Conservation (phyloP, 2,888 invertebrate genomes). For the Drosophila limbata region DNA sequence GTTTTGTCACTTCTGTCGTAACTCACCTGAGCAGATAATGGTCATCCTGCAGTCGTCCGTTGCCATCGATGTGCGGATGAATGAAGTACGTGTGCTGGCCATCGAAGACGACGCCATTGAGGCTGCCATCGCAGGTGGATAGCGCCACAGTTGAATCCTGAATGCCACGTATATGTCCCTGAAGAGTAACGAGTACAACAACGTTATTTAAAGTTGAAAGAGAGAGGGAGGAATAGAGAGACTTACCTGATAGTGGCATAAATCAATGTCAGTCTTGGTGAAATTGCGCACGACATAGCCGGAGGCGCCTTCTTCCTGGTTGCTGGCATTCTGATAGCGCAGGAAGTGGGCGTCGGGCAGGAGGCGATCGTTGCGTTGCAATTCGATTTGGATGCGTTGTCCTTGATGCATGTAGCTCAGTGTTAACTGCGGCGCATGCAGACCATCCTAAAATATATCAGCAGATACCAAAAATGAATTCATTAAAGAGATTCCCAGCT, state of each 20-base stretch:
- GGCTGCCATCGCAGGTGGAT: slow-evolving; percentile 90
- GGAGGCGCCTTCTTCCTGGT: slow-evolving; percentile 35
- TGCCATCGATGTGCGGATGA: slow-evolving; percentile 79
- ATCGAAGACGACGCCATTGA: slow-evolving; percentile 92
- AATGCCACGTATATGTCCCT: slow-evolving; percentile 90
- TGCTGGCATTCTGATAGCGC: slow-evolving; percentile 83
- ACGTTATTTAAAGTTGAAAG: slow-evolving; percentile 6
- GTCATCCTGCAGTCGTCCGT: slow-evolving; percentile 82
- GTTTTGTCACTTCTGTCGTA: not conserved
- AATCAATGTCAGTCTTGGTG: slow-evolving; percentile 85
- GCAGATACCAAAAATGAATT: slow-evolving; percentile 29
- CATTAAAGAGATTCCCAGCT: slow-evolving; percentile 37
- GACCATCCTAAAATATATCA: slow-evolving; percentile 60
- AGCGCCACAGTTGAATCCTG: slow-evolving; percentile 92
- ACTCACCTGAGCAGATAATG: slow-evolving; percentile 85
- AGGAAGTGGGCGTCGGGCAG: slow-evolving; percentile 85
- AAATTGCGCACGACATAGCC: slow-evolving; percentile 83
- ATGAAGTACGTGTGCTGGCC: slow-evolving; percentile 92
- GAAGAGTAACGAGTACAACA: slow-evolving; percentile 28
- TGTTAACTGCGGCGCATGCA: slow-evolving; percentile 58
- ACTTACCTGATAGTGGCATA: slow-evolving; percentile 85
- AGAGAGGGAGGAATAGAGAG: not conserved
- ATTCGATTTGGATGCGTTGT: slow-evolving; percentile 75
- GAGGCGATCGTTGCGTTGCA: slow-evolving; percentile 83
- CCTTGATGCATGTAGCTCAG: slow-evolving; percentile 64